These are phyloP conservation scores for Eilema depressum DNA, from an alignment of 2,888 invertebrate species.

Conservation along the genomic window DNA sequence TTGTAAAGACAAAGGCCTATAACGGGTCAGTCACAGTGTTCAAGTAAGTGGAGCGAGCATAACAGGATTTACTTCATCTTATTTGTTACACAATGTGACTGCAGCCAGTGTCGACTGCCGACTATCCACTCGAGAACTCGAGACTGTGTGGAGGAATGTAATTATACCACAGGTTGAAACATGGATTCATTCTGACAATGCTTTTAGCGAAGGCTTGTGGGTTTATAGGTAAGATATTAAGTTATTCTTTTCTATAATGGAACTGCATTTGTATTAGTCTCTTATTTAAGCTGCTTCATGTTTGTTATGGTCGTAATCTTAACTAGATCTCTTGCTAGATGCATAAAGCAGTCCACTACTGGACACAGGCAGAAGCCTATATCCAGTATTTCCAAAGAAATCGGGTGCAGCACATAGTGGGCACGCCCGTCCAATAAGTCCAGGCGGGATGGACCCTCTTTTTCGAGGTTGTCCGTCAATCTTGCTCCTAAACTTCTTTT, in stretches of 20 bases:
- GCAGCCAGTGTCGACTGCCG: background rate
- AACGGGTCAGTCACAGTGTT: conserved; percentile 33
- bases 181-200: conserved; percentile 10
- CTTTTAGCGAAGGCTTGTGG: conserved; percentile 8
- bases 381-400: too few relatives aligned
- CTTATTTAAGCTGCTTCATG: background rate
- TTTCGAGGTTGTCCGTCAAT: too few relatives aligned
- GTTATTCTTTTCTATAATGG: background rate
- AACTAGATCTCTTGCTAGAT: too few relatives aligned
- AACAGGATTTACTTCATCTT: conserved; percentile 69
- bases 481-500: too few relatives aligned
- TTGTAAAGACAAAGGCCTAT: conserved; percentile 37
- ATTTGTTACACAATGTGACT: conserved; percentile 53
- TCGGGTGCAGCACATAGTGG: too few relatives aligned
- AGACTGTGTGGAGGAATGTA: background rate
- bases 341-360: too few relatives aligned
- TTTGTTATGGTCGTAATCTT: background rate
- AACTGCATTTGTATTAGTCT: background rate
- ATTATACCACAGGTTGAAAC: background rate
- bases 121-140: background rate
- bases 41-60: conserved; percentile 47
- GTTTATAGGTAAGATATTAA: background rate
- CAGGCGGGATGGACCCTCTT: too few relatives aligned
- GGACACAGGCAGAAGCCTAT: too few relatives aligned
- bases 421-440: too few relatives aligned